Percentiles rank a stretch among this genome's conserved stretches.
Evolutionary conservation across 2,888 invertebrate genomes (phyloP).

Genomic region (Dicyrtoma fusca): DNA sequence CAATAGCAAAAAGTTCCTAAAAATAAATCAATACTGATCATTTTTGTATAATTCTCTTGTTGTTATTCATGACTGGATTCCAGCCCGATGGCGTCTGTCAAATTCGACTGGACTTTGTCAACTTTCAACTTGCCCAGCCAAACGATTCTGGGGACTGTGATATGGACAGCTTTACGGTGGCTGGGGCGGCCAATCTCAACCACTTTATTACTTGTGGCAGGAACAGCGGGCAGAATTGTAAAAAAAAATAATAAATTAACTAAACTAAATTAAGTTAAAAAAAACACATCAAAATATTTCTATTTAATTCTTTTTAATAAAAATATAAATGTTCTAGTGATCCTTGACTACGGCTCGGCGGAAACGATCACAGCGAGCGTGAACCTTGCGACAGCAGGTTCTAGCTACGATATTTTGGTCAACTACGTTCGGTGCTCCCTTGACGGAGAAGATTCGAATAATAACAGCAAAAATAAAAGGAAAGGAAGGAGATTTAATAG

Average conservation of each 20-base stretch:
- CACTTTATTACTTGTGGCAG: constrained; percentile 16
- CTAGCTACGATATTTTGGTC: constrained; percentile 11
- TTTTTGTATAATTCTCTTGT: no score
- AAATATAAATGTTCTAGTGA: no score
- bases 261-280: neutral
- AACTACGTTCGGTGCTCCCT: constrained; percentile 12
- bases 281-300: neutral
- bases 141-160: constrained; percentile 14
- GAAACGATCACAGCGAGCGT: constrained; percentile 12
- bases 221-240: constrained; percentile 9
- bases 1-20: neutral
- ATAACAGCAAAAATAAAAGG: neutral
- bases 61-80: neutral
- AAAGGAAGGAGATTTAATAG: neutral
- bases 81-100: constrained; percentile 7
- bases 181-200: constrained; percentile 21
- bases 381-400: neutral
- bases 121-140: neutral
- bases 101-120: constrained; percentile 20
- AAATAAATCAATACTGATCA: neutral
- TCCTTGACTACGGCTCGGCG: constrained; percentile 15
- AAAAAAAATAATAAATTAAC: neutral
- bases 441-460: no score
- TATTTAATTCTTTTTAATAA: neutral
- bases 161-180: constrained; percentile 4